phyloP scores from a whole-genome alignment of 1,140 invertebrate species.

The Macrotrachela quadricornifera region DNA sequence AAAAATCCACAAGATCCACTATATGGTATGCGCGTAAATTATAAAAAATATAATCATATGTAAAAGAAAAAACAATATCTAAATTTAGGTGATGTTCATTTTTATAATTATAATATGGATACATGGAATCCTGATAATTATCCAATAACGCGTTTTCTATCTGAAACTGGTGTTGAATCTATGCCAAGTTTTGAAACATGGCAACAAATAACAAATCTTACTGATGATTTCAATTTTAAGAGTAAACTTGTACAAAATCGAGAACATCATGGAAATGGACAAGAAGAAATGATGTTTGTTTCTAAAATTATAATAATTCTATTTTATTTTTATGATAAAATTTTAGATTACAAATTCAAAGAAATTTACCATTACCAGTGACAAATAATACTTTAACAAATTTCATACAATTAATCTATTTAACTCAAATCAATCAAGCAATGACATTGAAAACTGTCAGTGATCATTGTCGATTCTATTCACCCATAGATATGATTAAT shows the following conservation, averaged over 20 bases:
- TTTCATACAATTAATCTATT: too few species aligned
- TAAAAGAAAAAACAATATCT: conserved; percentile 1
- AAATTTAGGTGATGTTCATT: conserved; percentile 53
- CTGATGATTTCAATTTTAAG: conserved; percentile 39
- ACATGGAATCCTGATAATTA: conserved; percentile 55
- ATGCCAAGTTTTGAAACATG: conserved; percentile 45
- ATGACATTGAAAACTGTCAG: too few species aligned
- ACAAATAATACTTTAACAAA: too few species aligned
- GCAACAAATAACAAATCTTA: conserved; percentile 19
- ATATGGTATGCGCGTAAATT: conserved; percentile 61
- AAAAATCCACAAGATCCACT: conserved; percentile 48
- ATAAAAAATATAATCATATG: background rate
- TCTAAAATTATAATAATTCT: too few species aligned
- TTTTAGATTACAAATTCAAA: too few species aligned
- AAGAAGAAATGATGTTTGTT: too few species aligned
- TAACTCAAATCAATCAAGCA: too few species aligned
- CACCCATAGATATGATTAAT: too few species aligned
- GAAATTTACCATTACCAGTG: too few species aligned
- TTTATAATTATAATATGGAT: conserved; percentile 62
- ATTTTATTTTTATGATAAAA: too few species aligned
- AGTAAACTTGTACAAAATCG: conserved; percentile 47
- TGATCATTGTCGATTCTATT: too few species aligned
- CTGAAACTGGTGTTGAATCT: conserved; percentile 85
- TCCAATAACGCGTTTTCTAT: conserved; percentile 62
- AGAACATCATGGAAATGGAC: too few species aligned